Evolutionary conservation across 2,797 vertebrate genomes (phyloP), one percentile per base, ranked within the genome.

Genomic region (Tamandua tetradactyla): DNA sequence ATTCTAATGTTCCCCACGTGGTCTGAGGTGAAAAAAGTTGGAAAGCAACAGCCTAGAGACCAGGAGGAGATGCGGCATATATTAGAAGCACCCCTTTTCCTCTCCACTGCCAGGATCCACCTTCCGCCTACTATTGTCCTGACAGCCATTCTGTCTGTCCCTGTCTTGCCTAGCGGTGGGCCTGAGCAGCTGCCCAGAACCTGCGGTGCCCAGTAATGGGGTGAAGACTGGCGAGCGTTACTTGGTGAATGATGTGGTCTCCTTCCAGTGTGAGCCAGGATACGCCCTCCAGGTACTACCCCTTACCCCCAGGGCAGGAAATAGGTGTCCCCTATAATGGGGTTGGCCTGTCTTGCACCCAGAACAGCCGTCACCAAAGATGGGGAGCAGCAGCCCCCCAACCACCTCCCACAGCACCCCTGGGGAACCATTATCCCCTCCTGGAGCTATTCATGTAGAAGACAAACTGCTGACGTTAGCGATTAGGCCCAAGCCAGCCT

Each of bases 181-280:
- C 15, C 98, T 99, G 80, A 99, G 99, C 97, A 99, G 98, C 97
- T 99, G 99, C 96, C 99, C 99, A 0, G 99, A 99, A 96, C 99
- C 99, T 0, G 96, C 99, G 0, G 96, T 99, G 13, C 99, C 99
- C 0, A 99, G 99, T 95, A 99, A 99, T 0, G 99, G 99, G 23
- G 98, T 99, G 95, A 99, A 99, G 98, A 95, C 98, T 0, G 99
- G 99, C 0, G 99, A 99, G 74, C 98, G 99, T 82, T 99, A 99
- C 81, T 98, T 99, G 96, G 99, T 99, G 98, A 99, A 99, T 79
- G 99, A 99, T 0, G 99, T 99, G 47, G 99, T 99, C 94, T 99
- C 99, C 32, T 99, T 99, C 98, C 99, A 99, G 94, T 99, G 99
- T 66, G 99, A 99, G 95, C 99, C 99, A 0, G 99, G 99, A 95